phyloP scores from a whole-genome alignment of 1,140 invertebrate species.

The Drosophila baimaii region DNA sequence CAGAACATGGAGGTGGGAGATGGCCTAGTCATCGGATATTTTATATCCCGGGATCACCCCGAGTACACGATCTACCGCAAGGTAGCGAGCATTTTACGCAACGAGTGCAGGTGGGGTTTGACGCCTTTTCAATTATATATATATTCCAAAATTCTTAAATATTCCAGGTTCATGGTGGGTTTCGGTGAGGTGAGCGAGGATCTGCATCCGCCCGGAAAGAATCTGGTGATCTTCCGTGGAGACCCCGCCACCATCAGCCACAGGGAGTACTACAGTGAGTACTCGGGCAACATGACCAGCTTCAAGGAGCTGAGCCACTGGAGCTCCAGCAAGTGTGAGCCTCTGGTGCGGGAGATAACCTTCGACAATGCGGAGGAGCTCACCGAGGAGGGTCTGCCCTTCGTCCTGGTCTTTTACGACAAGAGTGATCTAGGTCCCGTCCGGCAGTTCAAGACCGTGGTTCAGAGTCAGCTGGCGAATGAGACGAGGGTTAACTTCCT shows the following conservation, averaged over 20 bases:
- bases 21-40: constrained; percentile 96
- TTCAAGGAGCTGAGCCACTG: constrained; percentile 8
- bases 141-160: neutral
- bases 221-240: constrained; percentile 25
- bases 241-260: neutral
- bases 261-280: constrained; percentile 19
- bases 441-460: constrained; percentile 27
- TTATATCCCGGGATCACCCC: constrained; percentile 90
- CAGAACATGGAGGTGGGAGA: constrained; percentile 92
- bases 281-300: constrained; percentile 28
- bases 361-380: constrained; percentile 66
- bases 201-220: constrained; percentile 9
- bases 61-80: constrained; percentile 91
- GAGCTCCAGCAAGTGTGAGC: constrained; percentile 27
- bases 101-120: constrained; percentile 89
- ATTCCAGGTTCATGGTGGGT: constrained; percentile 91
- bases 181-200: constrained; percentile 89
- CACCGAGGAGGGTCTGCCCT: constrained; percentile 36
- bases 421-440: constrained; percentile 16
- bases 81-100: constrained; percentile 93
- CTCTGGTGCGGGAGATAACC: constrained; percentile 46
- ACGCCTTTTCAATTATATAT: neutral
- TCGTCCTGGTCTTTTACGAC: constrained; percentile 54
- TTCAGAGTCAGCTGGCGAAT: constrained; percentile 11
- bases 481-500: constrained; percentile 40